Evolutionary conservation across 2,888 invertebrate species (phyloP).

Genomic region (Incurvaria masculella): DNA sequence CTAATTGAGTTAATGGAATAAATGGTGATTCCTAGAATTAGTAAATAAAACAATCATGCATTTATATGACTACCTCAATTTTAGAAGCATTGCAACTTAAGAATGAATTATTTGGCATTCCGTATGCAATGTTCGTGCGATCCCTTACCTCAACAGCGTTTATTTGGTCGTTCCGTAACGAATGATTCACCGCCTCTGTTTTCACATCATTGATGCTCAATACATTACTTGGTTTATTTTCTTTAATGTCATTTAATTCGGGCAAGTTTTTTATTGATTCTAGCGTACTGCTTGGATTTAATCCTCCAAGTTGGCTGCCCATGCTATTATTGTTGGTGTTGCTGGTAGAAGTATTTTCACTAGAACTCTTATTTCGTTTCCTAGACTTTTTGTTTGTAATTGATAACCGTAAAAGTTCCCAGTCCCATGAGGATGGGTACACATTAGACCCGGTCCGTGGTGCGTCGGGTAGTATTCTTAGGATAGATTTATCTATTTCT

Average conservation of each 20-base stretch:
- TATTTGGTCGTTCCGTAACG: too few relatives aligned
- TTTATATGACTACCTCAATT: neutral
- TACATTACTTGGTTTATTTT: constrained; percentile 5
- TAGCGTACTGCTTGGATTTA: constrained; percentile 47
- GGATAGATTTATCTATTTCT: constrained; percentile 71
- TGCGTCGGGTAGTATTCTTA: constrained; percentile 74
- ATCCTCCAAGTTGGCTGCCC: constrained; percentile 31
- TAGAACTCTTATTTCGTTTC: constrained; percentile 39
- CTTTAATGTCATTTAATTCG: constrained; percentile 33
- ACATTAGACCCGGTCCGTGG: constrained; percentile 72
- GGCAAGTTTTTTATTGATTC: constrained; percentile 44
- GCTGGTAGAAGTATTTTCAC: constrained; percentile 47
- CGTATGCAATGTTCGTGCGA: neutral
- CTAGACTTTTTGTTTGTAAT: constrained; percentile 41
- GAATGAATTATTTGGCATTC: neutral
- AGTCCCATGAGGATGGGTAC: constrained; percentile 69
- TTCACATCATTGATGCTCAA: constrained; percentile 17
- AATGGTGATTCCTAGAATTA: constrained; percentile 3
- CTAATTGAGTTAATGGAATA: constrained; percentile 4
- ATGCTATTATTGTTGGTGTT: constrained; percentile 36
- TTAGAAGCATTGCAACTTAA: neutral
- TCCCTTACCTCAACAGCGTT: constrained; percentile 31
- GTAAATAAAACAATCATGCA: neutral
- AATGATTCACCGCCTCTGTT: too few relatives aligned
- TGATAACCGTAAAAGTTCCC: constrained; percentile 61